These are phyloP conservation scores for Campoletis raptor DNA, from an alignment of 2,888 invertebrate genomes.

Conservation along the genomic window DNA sequence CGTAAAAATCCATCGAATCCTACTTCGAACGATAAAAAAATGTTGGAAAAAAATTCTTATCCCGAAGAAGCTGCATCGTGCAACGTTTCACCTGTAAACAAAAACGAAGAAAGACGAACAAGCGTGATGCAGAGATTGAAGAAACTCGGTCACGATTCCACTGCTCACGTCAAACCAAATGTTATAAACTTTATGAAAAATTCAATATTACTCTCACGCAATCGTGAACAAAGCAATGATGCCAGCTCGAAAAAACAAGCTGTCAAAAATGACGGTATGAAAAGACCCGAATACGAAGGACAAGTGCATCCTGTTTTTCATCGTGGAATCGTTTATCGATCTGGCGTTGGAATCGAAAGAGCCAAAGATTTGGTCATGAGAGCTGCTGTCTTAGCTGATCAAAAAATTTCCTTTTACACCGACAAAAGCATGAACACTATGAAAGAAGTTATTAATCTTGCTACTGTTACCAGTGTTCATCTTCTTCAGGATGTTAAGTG, in stretches of 20 bases:
- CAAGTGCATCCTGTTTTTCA: conserved; percentile 86
- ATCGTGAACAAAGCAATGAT: conserved; percentile 72
- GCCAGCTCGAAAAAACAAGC: conserved; percentile 66
- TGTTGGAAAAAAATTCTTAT: conserved; percentile 20
- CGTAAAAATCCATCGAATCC: conserved; percentile 71
- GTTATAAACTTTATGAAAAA: conserved; percentile 79
- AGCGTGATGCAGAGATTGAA: conserved; percentile 79
- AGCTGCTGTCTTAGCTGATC: conserved; percentile 87
- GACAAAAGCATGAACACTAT: conserved; percentile 90
- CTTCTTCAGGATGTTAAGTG: conserved; percentile 86
- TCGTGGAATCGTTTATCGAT: conserved; percentile 87
- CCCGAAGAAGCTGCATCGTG: not conserved
- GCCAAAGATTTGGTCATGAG: conserved; percentile 91
- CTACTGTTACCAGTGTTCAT: conserved; percentile 89
- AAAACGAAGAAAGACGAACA: conserved; percentile 74
- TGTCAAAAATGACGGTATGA: conserved; percentile 80
- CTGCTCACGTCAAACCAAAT: conserved; percentile 78
- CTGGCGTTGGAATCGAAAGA: conserved; percentile 82
- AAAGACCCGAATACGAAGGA: conserved; percentile 86
- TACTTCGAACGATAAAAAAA: conserved; percentile 70
- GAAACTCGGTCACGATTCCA: conserved; percentile 78
- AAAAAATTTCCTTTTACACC: conserved; percentile 90
- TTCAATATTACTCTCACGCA: conserved; percentile 77
- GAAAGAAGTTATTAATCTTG: conserved; percentile 90
- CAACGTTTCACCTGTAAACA: conserved; percentile 43